Evolutionary conservation across 2,888 invertebrate species (phyloP), one percentile per base, ranked within the genome.

Genomic region (Rugalucina vietnamica): DNA sequence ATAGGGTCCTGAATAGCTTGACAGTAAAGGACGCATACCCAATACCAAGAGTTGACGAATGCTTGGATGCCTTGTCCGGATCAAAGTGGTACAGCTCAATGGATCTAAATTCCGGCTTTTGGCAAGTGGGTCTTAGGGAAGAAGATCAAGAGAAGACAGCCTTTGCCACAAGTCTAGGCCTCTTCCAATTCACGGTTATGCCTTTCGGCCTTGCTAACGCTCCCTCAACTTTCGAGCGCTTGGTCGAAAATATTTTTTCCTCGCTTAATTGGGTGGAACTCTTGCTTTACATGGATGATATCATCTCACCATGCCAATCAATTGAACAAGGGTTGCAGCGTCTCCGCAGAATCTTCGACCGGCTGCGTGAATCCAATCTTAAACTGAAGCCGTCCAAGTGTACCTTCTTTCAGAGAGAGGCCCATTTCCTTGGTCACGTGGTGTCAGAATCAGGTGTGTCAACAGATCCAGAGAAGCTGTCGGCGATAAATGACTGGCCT

Each of bases 181-280:
- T 90, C 14, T 93, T 85, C 69, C 85, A 93, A 78, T 93, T 91
- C 57, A 85, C 77, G 14, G 84, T 88, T 1, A 88, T 92, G 86
- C 91, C 90, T 1, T 93, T 94, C 87, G 93, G 78, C 8, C 69
- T 78, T 2, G 73, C 57, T 1, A 80, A 74, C 24, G 85, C 87
- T 24, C 90, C 90, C 32, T 80, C 85, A 18, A 90, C 90, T 21
- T 91, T 89, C 60, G 79, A 89, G 69, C 37, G 90, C 57, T 49
- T 89, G 1, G 90, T 90, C 89, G 84, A 87, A 24, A 32, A 78
- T 36, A 71, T 88, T n/a, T 43, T 89, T 12, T n/a, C 81, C 76
- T 82, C 74, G 4, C 57, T 89, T 27, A 72, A 85, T 10, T 85
- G 78, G 69, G 54, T 74, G n/a, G 82, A 57, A 43, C 83, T 78